Base-by-base conservation (phyloP, 2,113 vertebrate genomes). In the Catagonus wagneri region DNA sequence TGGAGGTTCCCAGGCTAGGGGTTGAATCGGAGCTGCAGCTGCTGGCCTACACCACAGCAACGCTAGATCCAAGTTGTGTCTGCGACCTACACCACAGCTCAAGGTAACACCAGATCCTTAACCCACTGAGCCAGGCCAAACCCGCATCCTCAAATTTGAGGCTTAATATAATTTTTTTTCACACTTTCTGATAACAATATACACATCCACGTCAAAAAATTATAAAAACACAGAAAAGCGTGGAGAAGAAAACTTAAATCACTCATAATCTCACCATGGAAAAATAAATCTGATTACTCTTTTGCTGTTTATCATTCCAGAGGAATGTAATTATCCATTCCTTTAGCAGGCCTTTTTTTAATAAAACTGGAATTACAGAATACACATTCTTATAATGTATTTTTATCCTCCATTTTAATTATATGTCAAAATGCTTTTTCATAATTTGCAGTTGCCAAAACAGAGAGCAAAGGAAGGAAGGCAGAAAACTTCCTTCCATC, bases 281-380 rank as follows among this genome's bases (percentile, higher is more conserved):
- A 34, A 72, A 88, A 80, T 63, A 44, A 81, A 50, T 68, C 17
- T 75, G 61, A 81, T 86, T 56, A 75, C 61, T 63, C n/a, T 86
- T 90, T 90, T 34, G 44, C 29, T 83, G 23, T 63, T 87, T 76
- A 50, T 81, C 52, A 86, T 72, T 93, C n/a, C 29, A 81, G 39
- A 54, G 63, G 29, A 93, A 71, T 63, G 58, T 58, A 76, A 84
- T 79, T 29, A 78, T 63, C 95, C 76, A 63, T 69, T 83, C 23
- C n/a, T 83, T 76, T 54, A 34, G 36, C 63, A 36, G 54, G 54
- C 32, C 50, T 81, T 85, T 89, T 78, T 32, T 60, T 58, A 94
- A 84, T 68, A 22, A 72, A 83, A 78, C 22, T 89, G 19, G 34
- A 89, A 94, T 92, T 65, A 92, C 23, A 63, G 60, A 71, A 63